Conservation (phyloP, 2,113 vertebrate species). For the Heteronetta atricapilla region DNA sequence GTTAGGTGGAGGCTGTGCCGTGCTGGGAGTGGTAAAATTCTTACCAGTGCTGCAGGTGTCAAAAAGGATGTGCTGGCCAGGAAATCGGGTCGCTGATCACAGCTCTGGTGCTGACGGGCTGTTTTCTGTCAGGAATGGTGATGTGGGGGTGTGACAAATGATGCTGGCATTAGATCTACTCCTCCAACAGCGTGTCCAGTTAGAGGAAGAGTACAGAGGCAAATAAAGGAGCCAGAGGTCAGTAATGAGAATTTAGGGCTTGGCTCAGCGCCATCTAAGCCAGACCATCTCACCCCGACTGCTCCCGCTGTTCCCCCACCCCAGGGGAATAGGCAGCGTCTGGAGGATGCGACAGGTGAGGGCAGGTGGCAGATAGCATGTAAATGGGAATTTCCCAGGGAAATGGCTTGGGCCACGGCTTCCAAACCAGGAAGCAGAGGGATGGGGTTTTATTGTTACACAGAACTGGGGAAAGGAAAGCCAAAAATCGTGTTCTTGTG, state of each 20-base stretch:
- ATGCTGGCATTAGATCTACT: neutral
- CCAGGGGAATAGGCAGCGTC: neutral
- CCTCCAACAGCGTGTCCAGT: neutral
- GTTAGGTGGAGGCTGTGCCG: neutral
- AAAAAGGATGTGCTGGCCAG: neutral
- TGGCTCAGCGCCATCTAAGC: neutral
- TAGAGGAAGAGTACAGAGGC: neutral
- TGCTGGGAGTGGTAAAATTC: neutral
- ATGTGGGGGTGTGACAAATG: neutral
- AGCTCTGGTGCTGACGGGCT: neutral
- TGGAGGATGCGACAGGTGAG: neutral
- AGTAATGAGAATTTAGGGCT: neutral
- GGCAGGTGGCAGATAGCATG: neutral
- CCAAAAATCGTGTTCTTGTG: neutral
- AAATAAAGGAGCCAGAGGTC: neutral
- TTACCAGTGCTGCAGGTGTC: neutral
- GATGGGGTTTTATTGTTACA: neutral
- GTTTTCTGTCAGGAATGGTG: neutral
- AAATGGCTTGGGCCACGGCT: neutral
- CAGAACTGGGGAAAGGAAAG: neutral
- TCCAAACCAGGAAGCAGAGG: neutral
- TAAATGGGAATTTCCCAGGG: neutral
- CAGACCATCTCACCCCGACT: neutral
- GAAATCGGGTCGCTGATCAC: neutral
- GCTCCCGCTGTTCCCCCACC: neutral